Conservation (phyloP, 2,888 invertebrate species). For the Strigamia transsilvanica region DNA sequence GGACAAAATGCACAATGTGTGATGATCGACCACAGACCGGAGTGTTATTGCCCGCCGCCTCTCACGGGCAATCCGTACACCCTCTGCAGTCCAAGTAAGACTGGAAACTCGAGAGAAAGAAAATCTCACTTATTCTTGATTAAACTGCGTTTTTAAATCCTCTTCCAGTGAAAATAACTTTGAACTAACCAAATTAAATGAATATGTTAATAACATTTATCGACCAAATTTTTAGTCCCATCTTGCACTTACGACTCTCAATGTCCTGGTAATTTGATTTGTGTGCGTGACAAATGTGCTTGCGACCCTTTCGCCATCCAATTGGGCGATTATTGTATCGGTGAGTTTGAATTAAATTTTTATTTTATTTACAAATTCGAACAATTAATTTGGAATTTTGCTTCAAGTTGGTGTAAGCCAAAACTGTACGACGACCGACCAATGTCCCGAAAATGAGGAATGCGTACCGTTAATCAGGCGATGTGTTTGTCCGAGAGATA, state of each 20-base stretch:
- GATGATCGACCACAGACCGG: constrained; percentile 77
- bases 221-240: constrained; percentile 55
- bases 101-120: neutral
- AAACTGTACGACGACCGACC: constrained; percentile 60
- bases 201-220: neutral
- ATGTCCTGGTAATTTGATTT: constrained; percentile 59
- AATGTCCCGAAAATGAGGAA: constrained; percentile 59
- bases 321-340: constrained; percentile 59
- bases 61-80: constrained; percentile 79
- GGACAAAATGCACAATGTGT: constrained; percentile 77
- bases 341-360: constrained; percentile 53
- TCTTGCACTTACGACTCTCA: constrained; percentile 58
- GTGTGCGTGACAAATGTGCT: constrained; percentile 59
- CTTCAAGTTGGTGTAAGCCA: constrained; percentile 57
- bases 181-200: neutral
- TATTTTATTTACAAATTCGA: neutral
- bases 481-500: constrained; percentile 60
- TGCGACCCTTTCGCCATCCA: constrained; percentile 58
- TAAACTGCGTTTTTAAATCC: neutral
- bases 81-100: constrained; percentile 70
- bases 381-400: neutral
- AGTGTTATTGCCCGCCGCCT: constrained; percentile 80
- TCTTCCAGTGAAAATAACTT: neutral
- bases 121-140: neutral
- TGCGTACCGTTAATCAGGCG: constrained; percentile 62